Base-by-base conservation (phyloP, 2,888 invertebrate genomes). In the Drosophila subquinaria region DNA sequence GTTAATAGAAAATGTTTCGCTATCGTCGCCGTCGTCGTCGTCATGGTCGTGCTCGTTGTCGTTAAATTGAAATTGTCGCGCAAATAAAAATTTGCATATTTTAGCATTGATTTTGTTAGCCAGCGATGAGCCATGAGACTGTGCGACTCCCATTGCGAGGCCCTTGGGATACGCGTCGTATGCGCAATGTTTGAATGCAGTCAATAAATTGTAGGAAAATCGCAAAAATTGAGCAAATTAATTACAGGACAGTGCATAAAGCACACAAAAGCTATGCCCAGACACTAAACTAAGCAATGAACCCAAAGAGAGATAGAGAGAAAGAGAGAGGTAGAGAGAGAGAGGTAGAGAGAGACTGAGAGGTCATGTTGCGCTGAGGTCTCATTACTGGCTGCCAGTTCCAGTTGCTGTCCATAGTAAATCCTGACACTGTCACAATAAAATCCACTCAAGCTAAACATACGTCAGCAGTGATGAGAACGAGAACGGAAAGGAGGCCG, bases 11-110 rank as follows among this genome's bases (percentile, higher is more conserved):
- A 87, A 80, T 77, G 81, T 73, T 59, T 72, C 51, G 66, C 61
- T 72, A 72, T 76, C 73, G 69, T 73, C 59, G 50, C 55, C 57
- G 73, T 76, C 73, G 69, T 73, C 59, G 50, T 57, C 57, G 74
- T 70, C 56, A 56, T 35, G 11, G 50, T 51, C 57, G 38, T 53
- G 36, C 45, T 48, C 69, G 70, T 80, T 82, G 79, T 77, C 77
- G 81, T 80, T 81, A 91, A 91, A 91, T 91, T 91, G 91, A 91
- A 90, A 91, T 91, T 86, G 90, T 89, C 89, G 90, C 85, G 88
- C 77, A 81, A 89, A 84, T 83, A 88, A 88, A 91, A 91, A 91
- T 91, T 91, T 91, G 90, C 91, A 91, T 91, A 91, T 90, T 91
- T 90, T 79, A 89, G 82, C 89, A 87, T 88, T 90, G 88, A 88